These are phyloP conservation scores for Cololabis saira DNA, from an alignment of 2,113 vertebrate species.

Conservation along the genomic window DNA sequence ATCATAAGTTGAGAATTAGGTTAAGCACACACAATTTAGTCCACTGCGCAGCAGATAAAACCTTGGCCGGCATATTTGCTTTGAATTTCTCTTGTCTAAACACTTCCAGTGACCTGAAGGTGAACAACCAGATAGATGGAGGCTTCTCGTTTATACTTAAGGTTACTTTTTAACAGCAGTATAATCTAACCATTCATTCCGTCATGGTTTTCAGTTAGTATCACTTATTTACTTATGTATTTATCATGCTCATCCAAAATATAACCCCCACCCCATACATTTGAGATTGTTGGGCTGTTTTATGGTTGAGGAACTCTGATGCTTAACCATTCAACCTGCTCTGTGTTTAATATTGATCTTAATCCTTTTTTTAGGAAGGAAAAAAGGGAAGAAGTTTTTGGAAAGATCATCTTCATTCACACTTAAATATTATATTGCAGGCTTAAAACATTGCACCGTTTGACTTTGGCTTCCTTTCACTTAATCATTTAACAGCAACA, in stretches of 20 bases:
- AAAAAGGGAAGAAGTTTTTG: too few species aligned
- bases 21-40: conserved; percentile 45
- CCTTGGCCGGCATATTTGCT: conserved; percentile 31
- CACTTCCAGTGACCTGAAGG: neutral
- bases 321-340: too few species aligned
- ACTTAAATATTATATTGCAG: too few species aligned
- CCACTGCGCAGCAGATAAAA: conserved; percentile 39
- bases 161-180: conserved; percentile 34
- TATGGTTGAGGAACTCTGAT: too few species aligned
- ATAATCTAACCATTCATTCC: conserved; percentile 42
- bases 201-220: neutral
- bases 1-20: conserved; percentile 26
- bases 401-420: too few species aligned
- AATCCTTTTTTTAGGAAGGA: too few species aligned
- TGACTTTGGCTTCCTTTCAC: too few species aligned
- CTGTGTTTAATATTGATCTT: too few species aligned
- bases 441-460: too few species aligned
- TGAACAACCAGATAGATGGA: conserved; percentile 15
- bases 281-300: too few species aligned
- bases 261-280: too few species aligned
- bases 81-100: conserved; percentile 45
- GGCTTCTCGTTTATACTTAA: conserved; percentile 3
- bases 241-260: conserved; percentile 1
- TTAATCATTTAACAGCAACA: too few species aligned
- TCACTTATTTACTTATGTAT: conserved; percentile 13